Evolutionary conservation across 1,140 invertebrate genomes (phyloP).

Genomic region (Schlechtendalia chinensis): DNA sequence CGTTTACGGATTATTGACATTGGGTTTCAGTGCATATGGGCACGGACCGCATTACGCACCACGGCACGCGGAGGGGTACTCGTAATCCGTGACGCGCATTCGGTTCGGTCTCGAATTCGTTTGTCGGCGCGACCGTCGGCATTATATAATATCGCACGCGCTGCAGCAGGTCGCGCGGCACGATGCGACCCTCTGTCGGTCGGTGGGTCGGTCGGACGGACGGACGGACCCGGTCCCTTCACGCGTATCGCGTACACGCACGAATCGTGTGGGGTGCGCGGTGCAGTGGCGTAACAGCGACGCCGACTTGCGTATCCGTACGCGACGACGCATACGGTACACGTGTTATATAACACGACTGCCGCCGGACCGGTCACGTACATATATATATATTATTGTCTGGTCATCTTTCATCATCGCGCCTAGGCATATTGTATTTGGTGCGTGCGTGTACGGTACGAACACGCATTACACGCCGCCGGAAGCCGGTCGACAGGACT

Average conservation of each 20-base stretch:
- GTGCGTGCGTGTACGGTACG: not conserved
- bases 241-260: not conserved
- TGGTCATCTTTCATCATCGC: constrained; percentile 31
- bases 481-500: not conserved
- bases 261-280: no score
- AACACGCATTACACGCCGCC: not conserved
- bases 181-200: no score
- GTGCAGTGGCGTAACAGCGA: no score
- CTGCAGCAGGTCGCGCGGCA: not conserved
- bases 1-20: no score
- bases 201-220: no score
- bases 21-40: no score
- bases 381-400: no score
- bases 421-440: no score
- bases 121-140: not conserved
- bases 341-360: not conserved
- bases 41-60: no score
- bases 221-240: no score
- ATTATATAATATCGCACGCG: no score
- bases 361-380: not conserved
- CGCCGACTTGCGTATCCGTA: not conserved
- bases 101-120: not conserved
- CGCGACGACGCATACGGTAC: not conserved
- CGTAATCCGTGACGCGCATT: not conserved
- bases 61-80: no score